Base-by-base conservation (phyloP, 2,888 invertebrate genomes). In the Thyatira batis region DNA sequence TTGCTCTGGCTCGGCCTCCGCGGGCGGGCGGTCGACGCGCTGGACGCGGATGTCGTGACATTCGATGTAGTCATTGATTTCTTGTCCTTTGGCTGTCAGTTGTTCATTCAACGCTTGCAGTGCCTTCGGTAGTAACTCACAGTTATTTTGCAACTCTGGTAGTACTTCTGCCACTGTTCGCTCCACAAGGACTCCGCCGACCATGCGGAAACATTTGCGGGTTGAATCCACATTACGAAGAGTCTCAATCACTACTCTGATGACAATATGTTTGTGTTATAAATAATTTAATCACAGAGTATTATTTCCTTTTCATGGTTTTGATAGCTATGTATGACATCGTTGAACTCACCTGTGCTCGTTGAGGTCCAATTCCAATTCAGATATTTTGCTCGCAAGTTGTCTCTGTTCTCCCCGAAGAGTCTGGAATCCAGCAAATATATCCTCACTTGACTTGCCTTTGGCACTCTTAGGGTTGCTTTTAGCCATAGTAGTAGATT, bases 201-300 rank as follows among this genome's bases (percentile, higher is more conserved):
- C 95, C 93, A 98, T 94, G 75, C 98, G 94, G 85, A 96, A 99
- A 85, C 99, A 99, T 84, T 96, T 97, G 67, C 98, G 94, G 51
- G 94, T 94, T 11, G 94, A 94, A 77, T 97, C 97, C 20, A 98
- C 96, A 56, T 95, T 95, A 80, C 96, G 95, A 58, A 99, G 92
- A 11, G 98, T 98, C 76, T 98, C 98, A 68, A 98, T 96, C 54
- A 99, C 99, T 84, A 98, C 95, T 85, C 98, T 99, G 86, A n/a
- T 33, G 13, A 39, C 1, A 6, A 4, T 23, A 4, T 9, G 33
- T 1, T 10, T 2, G n/a, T 33, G n/a, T 33, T 13, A 33, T 33
- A 11, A 2, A n/a, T 23, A 23, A 23, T 23, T 23, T 4, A 4
- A 23, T 23, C n/a, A n/a, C n/a, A n/a, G n/a, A 30, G 30, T 13